Evolutionary conservation across 2,797 vertebrate species (phyloP).

Genomic region (Nyctalus aviator): DNA sequence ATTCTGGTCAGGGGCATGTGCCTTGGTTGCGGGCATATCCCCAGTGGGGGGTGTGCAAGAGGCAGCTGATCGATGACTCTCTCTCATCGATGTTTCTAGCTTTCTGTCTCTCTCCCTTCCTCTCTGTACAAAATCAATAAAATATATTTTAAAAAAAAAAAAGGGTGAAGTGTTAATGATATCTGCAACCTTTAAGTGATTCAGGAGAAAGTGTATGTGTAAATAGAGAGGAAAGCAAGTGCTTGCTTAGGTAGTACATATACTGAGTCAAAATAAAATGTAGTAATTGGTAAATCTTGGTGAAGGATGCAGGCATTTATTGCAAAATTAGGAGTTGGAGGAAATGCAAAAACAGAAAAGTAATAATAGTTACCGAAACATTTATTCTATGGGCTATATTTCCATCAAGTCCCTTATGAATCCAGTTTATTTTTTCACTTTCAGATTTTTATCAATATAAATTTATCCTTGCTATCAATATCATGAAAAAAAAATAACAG

Average conservation of each 20-base stretch:
- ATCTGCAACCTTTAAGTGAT: constrained; percentile 19
- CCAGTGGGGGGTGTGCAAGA: too few species aligned
- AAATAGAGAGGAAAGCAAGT: neutral
- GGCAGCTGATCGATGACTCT: too few species aligned
- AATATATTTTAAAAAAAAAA: too few species aligned
- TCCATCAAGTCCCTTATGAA: neutral
- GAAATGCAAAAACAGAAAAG: neutral
- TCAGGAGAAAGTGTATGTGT: neutral
- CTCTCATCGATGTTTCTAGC: too few species aligned
- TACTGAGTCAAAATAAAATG: neutral
- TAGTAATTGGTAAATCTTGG: neutral
- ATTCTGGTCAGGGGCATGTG: too few species aligned
- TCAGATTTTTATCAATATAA: neutral
- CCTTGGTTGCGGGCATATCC: too few species aligned
- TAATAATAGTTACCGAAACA: neutral
- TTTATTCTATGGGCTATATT: neutral
- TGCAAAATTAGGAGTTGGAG: constrained; percentile 17
- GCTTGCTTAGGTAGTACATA: neutral
- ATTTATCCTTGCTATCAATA: neutral
- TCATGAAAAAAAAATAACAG: constrained; percentile 17
- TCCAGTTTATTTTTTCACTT: neutral
- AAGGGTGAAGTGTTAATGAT: neutral
- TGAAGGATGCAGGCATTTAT: neutral
- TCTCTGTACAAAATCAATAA: too few species aligned
- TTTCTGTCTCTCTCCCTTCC: too few species aligned